Conservation (phyloP, 37 sponge, comb jelly and placozoan genomes). For the Eunapius fragilis region DNA sequence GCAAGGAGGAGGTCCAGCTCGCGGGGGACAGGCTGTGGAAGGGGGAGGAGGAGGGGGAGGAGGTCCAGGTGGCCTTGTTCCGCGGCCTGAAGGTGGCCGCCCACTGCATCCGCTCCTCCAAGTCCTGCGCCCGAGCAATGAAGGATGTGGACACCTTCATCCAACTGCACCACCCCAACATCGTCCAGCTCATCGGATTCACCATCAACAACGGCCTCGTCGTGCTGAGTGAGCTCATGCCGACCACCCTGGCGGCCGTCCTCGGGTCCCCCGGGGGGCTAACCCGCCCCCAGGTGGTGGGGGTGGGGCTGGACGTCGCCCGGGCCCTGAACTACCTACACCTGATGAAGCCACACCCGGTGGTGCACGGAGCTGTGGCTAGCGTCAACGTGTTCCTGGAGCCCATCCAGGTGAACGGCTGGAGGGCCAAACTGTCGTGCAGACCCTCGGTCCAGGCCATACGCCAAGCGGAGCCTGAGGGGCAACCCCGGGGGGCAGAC, state of each 20-base stretch:
- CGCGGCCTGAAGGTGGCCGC: background rate
- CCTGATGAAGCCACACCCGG: background rate
- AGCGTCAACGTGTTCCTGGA: background rate
- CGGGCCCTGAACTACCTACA: background rate
- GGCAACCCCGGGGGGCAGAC: too few relatives aligned
- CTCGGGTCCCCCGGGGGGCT: background rate
- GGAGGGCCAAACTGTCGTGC: background rate
- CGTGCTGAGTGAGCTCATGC: background rate
- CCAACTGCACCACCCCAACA: background rate
- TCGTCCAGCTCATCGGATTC: background rate
- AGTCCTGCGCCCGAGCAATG: background rate
- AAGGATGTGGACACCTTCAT: background rate
- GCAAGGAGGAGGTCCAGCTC: background rate
- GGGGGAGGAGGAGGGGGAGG: background rate
- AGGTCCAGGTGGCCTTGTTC: background rate
- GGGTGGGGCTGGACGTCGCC: background rate
- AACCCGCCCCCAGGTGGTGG: background rate
- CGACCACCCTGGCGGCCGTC: background rate
- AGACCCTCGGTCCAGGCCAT: background rate
- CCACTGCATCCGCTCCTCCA: background rate
- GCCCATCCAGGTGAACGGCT: background rate
- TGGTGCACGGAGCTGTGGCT: background rate
- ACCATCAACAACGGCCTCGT: background rate
- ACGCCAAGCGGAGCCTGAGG: background rate
- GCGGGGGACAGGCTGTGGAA: background rate